Base-by-base conservation (phyloP, 2,113 vertebrate species). In the Atrichornis clamosus region DNA sequence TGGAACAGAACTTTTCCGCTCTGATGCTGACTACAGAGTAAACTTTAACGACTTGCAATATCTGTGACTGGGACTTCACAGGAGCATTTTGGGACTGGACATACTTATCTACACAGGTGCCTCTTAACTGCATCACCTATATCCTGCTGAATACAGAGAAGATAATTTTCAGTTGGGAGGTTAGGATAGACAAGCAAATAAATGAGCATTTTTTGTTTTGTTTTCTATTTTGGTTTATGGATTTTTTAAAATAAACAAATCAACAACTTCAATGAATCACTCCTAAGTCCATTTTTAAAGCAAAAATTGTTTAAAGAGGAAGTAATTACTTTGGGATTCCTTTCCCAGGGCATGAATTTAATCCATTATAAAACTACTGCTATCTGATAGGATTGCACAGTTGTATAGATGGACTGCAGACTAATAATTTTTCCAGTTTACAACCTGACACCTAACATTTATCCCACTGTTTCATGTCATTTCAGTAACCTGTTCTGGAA, bases 401-500 rank as follows among this genome's bases (percentile, higher is more conserved):
- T 46, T 82, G 13, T 33, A 37, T 19, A 82, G 41, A 60, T 17
- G 13, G 55, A 41, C 41, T 62, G 32, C n/a, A 83, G 42, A 52
- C 20, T 53, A 62, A 6, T 13, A 33, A 3, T 15, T 44, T 82
- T 93, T 69, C 18, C 15, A 24, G 13, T 6, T 81, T 67, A 56
- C 32, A 75, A 14, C 7, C 42, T 56, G 30, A 75, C 13, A 53
- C 20, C 20, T 79, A 76, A 82, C 20, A 26, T 17, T 67, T 42
- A 50, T 44, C 28, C 37, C 11, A 7, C 32, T 94, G 50, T 89
- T 96, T 94, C 59, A 58, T 97, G 84, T 85, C 37, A 92, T 98
- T 97, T 89, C 96, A 99, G 99, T 99, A 89, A 99, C 98, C 70
- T 99, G 99, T 80, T 98, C 98, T 87, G 98, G 98, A 94, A 98